phyloP scores from a whole-genome alignment of 2,888 invertebrate genomes.

The Atrina japonica region DNA sequence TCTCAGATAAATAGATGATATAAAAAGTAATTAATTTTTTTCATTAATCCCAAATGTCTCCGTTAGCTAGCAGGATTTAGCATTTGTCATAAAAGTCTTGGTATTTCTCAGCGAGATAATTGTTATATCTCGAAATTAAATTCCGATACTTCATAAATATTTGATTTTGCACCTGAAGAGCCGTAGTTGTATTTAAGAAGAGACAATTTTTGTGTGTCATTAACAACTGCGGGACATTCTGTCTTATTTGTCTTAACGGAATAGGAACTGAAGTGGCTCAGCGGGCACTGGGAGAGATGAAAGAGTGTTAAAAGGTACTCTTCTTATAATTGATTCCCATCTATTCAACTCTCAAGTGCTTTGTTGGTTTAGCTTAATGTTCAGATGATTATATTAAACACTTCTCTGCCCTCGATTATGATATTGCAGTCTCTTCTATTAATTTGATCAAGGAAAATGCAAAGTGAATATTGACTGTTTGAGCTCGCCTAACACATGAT shows the following conservation, averaged over 20 bases:
- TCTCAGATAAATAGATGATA: slow-evolving; percentile 8
- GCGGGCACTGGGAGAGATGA: slow-evolving; percentile 28
- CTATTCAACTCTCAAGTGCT: slow-evolving; percentile 33
- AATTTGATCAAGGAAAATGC: slow-evolving; percentile 43
- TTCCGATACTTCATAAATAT: slow-evolving; percentile 40
- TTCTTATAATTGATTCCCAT: slow-evolving; percentile 35
- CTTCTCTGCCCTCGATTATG: slow-evolving; percentile 36
- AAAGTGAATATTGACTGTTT: slow-evolving; percentile 31
- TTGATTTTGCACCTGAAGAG: slow-evolving; percentile 30
- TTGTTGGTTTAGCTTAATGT: slow-evolving; percentile 35
- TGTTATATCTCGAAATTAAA: slow-evolving; percentile 34
- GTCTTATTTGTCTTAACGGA: slow-evolving; percentile 33
- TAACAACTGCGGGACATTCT: slow-evolving; percentile 22
- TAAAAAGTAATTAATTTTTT: slow-evolving; percentile 10
- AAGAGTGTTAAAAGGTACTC: slow-evolving; percentile 25
- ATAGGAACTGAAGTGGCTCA: slow-evolving; percentile 21
- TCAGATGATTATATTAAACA: slow-evolving; percentile 36
- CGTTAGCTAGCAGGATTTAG: not conserved
- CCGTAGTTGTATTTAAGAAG: slow-evolving; percentile 2
- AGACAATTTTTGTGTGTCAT: slow-evolving; percentile 19
- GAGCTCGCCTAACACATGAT: slow-evolving; percentile 26
- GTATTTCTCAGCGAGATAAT: slow-evolving; percentile 23
- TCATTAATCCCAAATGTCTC: slow-evolving; percentile 11
- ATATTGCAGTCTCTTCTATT: slow-evolving; percentile 36
- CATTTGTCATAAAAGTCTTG: slow-evolving; percentile 13